Percentiles rank a stretch among this genome's conserved stretches.
Evolutionary conservation across 2,888 invertebrate species (phyloP).

Genomic region (Troilus luridus): DNA sequence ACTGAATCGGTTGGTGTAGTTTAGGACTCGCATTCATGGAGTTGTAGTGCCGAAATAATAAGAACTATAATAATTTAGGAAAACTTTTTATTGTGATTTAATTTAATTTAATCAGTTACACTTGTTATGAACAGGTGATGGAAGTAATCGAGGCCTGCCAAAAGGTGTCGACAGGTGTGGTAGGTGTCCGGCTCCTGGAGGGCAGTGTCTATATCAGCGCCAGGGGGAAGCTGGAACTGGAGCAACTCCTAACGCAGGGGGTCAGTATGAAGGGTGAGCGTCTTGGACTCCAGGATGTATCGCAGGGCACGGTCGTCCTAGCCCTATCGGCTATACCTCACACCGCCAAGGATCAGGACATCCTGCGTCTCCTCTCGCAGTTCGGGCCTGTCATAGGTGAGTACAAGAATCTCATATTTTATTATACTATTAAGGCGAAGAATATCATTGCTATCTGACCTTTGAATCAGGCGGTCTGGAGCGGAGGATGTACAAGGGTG

Average conservation of each 20-base stretch:
- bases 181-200: slow-evolving; percentile 68
- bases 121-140: slow-evolving; percentile 66
- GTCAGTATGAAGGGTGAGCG: slow-evolving; percentile 64
- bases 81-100: too few relatives aligned
- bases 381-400: slow-evolving; percentile 68
- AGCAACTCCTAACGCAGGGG: slow-evolving; percentile 66
- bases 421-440: too few relatives aligned
- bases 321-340: slow-evolving; percentile 68
- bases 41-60: too few relatives aligned
- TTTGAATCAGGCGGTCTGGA: slow-evolving; percentile 67
- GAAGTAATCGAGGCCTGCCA: slow-evolving; percentile 69
- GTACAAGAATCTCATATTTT: not conserved
- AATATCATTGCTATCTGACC: too few relatives aligned
- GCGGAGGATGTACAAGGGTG: slow-evolving; percentile 69
- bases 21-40: too few relatives aligned
- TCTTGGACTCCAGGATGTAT: slow-evolving; percentile 68
- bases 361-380: slow-evolving; percentile 67
- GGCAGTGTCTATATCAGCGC: slow-evolving; percentile 68
- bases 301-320: slow-evolving; percentile 67
- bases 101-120: not conserved
- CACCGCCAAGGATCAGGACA: slow-evolving; percentile 67
- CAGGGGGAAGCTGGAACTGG: slow-evolving; percentile 66
- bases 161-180: slow-evolving; percentile 67
- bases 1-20: too few relatives aligned
- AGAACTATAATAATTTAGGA: too few relatives aligned